Evolutionary conservation across 1,140 invertebrate species (phyloP), one percentile per base, ranked within the genome.

Genomic region (Leptopilina clavipes): DNA sequence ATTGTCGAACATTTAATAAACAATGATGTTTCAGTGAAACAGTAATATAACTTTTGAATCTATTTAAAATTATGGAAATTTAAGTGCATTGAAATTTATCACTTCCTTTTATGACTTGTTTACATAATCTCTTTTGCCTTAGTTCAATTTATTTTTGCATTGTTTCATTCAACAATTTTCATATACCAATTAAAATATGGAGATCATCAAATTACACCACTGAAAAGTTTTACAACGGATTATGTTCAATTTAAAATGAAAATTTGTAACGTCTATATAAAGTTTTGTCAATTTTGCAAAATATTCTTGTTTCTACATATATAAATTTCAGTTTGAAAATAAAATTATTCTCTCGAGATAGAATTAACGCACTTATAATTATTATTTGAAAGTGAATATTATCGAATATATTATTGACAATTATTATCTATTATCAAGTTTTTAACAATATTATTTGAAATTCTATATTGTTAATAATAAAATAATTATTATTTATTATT

Each of bases 111-210:
- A 65, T 65, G 25, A 65, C 59, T 14, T 65, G 25, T 65, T 31
- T 31, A 65, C 10, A n/a, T 37, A 65, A 65, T 65, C 59, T 14
- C 25, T 9, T 25, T 31, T 14, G 14, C 12, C 19, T 1, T 25
- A 65, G 14, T 31, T 65, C 59, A 65, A 65, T 65, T 65, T 31
- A 0, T 65, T 65, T 25, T 25, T 5, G 25, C 25, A 65, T 65
- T 8, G 25, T 65, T 37, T 31, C 8, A 37, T n/a, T 37, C 14
- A 37, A 25, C 1, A 65, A 65, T 65, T 65, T 65, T 22, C 59
- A 65, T 31, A 65, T 31, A 1, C 56, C 25, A 65, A 65, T 65
- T 65, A 31, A 65, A 65, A 65, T 65, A 65, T 65, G 59, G 22
- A 31, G 25, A 65, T 65, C 59, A 65, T n/a, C 25, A n/a, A 56